Evolutionary conservation across 2,888 invertebrate species (phyloP), one percentile per base, ranked within the genome.

Genomic region (Cosmorhoe ocellata): DNA sequence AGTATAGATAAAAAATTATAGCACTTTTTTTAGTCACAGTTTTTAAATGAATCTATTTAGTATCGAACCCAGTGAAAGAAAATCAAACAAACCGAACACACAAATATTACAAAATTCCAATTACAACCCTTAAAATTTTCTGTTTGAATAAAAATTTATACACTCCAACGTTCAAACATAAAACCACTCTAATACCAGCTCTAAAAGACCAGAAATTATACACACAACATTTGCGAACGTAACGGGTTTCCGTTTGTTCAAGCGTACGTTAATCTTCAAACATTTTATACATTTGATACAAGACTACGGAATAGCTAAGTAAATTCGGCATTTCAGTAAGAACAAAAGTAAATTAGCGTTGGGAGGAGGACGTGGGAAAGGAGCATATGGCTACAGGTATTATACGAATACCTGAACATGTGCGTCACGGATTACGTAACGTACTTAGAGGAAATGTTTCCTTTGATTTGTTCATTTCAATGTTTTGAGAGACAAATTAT

Each of bases 341-440:
- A 82, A 85, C 81, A 84, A 85, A 80, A 80, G 80, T 71, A 82
- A 85, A 85, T 85, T 84, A 84, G 68, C 73, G 73, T 67, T 66
- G 48, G 53, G 46, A 48, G 49, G 44, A 48, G 42, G 53, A 32
- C 64, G 70, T 83, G 86, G 78, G 87, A 87, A 80, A 65, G 50
- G 63, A 63, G 58, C 62, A 58, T 58, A 57, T 54, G 50, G 59
- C 62, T 66, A 47, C 88, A 87, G 82, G 84, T 87, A 67, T 64
- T 48, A 22, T 44, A 43, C 39, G 2, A 18, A 18, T 4, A 24
- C 42, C 34, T 48, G 45, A 40, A 33, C 44, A 44, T 46, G 40
- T 54, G 38, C 46, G 52, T 43, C 38, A 51, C 52, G 54, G 60
- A 56, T 61, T 55, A 58, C 42, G 40, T 30, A 36, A 52, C 24